Base-by-base conservation (phyloP, 2,113 vertebrate genomes). In the Embiotoca jacksoni region DNA sequence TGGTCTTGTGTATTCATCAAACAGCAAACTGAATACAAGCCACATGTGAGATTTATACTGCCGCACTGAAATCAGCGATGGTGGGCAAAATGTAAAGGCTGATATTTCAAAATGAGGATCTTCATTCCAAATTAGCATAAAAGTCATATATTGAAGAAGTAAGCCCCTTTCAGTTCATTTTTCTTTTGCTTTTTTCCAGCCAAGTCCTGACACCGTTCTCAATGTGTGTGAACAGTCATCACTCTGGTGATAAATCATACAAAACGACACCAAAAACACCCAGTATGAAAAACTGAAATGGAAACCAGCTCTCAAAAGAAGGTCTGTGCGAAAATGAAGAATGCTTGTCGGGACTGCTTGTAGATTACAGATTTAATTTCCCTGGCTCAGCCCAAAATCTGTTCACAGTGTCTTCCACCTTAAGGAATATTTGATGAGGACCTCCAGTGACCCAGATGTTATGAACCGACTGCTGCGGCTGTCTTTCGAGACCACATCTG, bases 391-490 rank as follows among this genome's bases (percentile, higher is more conserved):
- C 78, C 85, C 46, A 72, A 86, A 90, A 84, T 71, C 75, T 70
- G 36, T 63, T 66, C 75, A 62, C 64, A 58, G 32, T 68, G 68
- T 79, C 85, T 89, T 84, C 81, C 81, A 75, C 70, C 66, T 91
- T 89, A 86, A 82, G 78, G 89, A 92, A 92, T 89, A 82, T 87
- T 80, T 88, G 61, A 90, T 75, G 73, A 86, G 73, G 65, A 84
- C 74, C 85, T 84, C 77, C 75, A 81, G 82, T 70, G 47, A 83
- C 79, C 85, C 56, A 65, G 68, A 85, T 72, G 65, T 89, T 87
- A 91, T 87, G 91, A 93, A 89, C 88, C 80, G 83, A 81, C 85
- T 83, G 79, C 75, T 52, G 49, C 23, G 23, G 77, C 78, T 83
- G 70, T 68, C 72, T 80, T 85, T 67, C 66, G 74, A 89, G 85